Percentiles rank a stretch among this genome's conserved stretches.
These are phyloP conservation scores for Aleiodes testaceus DNA, from an alignment of 2,888 invertebrate species.

Conservation along the genomic window DNA sequence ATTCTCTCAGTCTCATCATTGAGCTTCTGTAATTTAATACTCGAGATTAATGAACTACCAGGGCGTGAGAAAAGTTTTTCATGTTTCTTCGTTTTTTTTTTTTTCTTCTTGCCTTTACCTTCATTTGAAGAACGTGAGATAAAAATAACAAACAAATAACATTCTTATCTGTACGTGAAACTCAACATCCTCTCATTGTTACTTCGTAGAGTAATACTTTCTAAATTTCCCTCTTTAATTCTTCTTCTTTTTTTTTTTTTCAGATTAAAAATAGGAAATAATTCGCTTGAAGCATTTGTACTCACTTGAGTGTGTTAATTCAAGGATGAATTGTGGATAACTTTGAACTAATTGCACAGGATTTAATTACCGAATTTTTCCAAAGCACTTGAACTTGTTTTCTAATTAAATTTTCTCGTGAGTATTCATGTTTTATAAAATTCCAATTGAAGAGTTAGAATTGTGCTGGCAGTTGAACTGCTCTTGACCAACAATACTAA, in stretches of 20 bases:
- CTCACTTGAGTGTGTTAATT: neutral
- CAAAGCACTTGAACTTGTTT: neutral
- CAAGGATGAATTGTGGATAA: neutral
- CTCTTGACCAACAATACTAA: constrained; percentile 13
- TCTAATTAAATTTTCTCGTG: neutral
- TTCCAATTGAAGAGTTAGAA: neutral
- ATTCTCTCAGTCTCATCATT: neutral
- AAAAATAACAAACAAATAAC: neutral
- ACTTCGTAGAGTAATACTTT: constrained; percentile 6
- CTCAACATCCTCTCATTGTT: constrained; percentile 30
- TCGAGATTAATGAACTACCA: neutral
- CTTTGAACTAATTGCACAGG: too few species aligned
- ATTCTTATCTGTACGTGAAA: constrained; percentile 26
- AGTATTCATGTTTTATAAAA: neutral
- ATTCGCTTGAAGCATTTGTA: constrained; percentile 3
- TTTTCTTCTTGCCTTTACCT: neutral
- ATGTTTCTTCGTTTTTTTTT: neutral
- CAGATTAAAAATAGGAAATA: neutral
- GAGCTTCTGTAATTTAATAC: constrained; percentile 6
- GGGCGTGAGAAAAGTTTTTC: constrained; percentile 18
- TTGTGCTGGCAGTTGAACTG: constrained; percentile 1
- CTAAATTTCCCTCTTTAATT: constrained; percentile 7
- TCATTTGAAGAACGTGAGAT: neutral
- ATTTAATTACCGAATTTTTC: too few species aligned
- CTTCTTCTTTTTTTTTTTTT: neutral